These are phyloP conservation scores for Endomychus coccineus DNA, from an alignment of 2,888 invertebrate genomes.

Conservation along the genomic window DNA sequence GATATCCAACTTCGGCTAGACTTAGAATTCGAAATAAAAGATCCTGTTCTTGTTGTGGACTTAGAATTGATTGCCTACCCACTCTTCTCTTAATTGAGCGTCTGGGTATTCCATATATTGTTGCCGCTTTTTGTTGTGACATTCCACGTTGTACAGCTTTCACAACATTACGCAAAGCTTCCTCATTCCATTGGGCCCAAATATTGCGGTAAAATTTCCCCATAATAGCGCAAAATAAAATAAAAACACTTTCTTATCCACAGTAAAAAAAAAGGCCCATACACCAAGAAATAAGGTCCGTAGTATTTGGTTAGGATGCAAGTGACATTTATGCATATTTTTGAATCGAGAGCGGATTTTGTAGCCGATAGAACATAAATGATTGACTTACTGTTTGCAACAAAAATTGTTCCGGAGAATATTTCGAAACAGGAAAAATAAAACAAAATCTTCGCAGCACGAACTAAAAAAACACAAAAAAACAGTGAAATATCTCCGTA, in stretches of 20 bases:
- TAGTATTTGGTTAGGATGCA: constrained; percentile 1
- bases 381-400: too few relatives aligned
- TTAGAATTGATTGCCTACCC: constrained; percentile 1
- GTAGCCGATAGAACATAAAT: too few relatives aligned
- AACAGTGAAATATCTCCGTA: too few relatives aligned
- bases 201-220: constrained; percentile 1
- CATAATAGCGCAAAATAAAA: constrained; percentile 1
- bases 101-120: constrained; percentile 1
- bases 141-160: background rate
- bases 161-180: background rate
- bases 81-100: background rate
- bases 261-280: too few relatives aligned
- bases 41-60: background rate
- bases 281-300: too few relatives aligned
- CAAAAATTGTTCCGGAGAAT: background rate
- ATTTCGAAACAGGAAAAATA: background rate
- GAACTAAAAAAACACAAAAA: background rate
- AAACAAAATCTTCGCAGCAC: background rate
- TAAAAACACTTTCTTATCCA: too few relatives aligned
- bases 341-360: too few relatives aligned
- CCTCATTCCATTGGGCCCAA: background rate
- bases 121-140: constrained; percentile 1
- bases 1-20: background rate
- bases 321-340: too few relatives aligned
- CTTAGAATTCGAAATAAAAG: background rate